Evolutionary conservation across 2,797 vertebrate species (phyloP).

Genomic region (Danio aesculapii): DNA sequence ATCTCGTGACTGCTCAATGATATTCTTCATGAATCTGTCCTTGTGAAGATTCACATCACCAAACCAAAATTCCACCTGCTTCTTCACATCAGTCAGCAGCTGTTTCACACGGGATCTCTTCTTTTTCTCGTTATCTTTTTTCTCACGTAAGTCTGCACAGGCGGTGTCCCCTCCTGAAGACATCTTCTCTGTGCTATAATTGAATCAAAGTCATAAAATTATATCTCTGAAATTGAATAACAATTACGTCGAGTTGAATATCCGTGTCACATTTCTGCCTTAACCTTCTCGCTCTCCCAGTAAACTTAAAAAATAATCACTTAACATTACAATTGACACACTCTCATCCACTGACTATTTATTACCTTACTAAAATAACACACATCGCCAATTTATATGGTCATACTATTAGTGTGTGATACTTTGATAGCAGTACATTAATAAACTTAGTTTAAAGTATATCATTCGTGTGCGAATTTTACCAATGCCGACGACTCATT

Average conservation of each 20-base stretch:
- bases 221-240: not conserved
- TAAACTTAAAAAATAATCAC: not conserved
- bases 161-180: slow-evolving; percentile 65
- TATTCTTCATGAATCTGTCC: slow-evolving; percentile 89
- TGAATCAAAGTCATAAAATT: not conserved
- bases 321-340: not conserved
- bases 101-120: slow-evolving; percentile 95
- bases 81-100: slow-evolving; percentile 91
- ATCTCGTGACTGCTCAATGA: slow-evolving; percentile 91
- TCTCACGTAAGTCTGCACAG: slow-evolving; percentile 68
- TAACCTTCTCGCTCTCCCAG: not conserved
- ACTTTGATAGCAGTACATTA: no score
- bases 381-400: no score
- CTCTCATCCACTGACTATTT: not conserved
- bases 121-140: slow-evolving; percentile 92
- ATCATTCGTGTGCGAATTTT: no score
- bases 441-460: no score
- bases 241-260: not conserved
- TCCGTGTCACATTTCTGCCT: not conserved
- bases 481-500: no score
- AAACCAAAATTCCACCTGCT: slow-evolving; percentile 99
- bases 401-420: no score
- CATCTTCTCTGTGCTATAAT: slow-evolving; percentile 75
- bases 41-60: slow-evolving; percentile 97
- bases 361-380: no score